A percentile compares a stretch with the other conserved stretches of the same genome.
These are phyloP conservation scores for Tangara arthus DNA, from an alignment of 2,797 vertebrate species.

Conservation along the genomic window DNA sequence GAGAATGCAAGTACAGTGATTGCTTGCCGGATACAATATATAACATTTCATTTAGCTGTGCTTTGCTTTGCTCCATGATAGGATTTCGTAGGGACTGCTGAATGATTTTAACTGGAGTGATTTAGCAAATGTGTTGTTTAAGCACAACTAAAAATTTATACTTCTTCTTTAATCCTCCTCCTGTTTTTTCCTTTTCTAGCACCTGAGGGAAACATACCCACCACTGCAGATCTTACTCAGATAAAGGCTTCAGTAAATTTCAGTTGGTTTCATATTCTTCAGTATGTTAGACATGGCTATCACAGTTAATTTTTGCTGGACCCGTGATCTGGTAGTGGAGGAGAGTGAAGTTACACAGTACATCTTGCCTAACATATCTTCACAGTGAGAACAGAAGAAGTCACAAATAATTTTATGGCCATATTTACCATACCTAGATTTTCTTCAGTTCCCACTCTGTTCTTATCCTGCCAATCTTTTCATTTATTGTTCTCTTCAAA, in stretches of 20 bases:
- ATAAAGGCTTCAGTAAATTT: background rate
- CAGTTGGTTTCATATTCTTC: background rate
- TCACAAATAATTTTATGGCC: background rate
- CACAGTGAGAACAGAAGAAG: background rate
- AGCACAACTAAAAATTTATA: background rate
- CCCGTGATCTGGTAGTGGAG: background rate
- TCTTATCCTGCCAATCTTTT: background rate
- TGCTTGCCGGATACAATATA: slow-evolving; percentile 43
- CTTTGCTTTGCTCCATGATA: background rate
- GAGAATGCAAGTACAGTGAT: slow-evolving; percentile 9
- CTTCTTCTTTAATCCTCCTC: background rate
- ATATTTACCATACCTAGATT: background rate
- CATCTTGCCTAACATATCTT: background rate
- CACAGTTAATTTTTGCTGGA: background rate
- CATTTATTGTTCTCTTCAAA: background rate
- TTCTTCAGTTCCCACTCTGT: background rate
- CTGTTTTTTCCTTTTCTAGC: background rate
- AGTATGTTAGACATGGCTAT: background rate
- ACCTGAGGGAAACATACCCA: background rate
- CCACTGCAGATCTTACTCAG: background rate
- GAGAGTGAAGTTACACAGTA: background rate
- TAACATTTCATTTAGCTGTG: background rate
- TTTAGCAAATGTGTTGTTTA: slow-evolving; percentile 16
- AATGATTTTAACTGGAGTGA: background rate
- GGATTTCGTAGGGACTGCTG: background rate